These are phyloP conservation scores for Mnemiopsis leidyi DNA, from an alignment of 37 sponge, comb jelly and placozoan species.

Conservation along the genomic window DNA sequence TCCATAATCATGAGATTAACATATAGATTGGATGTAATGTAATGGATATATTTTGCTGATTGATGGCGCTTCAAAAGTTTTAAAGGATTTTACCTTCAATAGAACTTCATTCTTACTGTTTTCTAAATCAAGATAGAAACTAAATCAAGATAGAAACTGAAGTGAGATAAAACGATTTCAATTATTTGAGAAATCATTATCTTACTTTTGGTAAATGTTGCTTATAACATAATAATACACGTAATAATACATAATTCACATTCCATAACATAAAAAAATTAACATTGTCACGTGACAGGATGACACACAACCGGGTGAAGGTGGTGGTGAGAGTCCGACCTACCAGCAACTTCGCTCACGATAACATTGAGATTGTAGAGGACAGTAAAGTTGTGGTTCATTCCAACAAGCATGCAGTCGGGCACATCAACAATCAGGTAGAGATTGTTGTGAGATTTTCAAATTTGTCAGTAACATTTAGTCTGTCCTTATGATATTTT, in stretches of 20 bases:
- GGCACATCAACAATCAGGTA: conserved; percentile 65
- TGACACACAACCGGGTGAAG: conserved; percentile 66
- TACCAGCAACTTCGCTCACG: conserved; percentile 81
- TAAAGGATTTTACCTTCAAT: background rate
- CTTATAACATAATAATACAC: too few species aligned
- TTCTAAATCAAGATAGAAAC: too few species aligned
- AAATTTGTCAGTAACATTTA: too few species aligned
- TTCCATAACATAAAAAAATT: too few species aligned
- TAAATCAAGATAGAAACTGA: too few species aligned
- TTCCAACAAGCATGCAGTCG: conserved; percentile 38
- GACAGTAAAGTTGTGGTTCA: conserved; percentile 74
- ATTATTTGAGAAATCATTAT: too few species aligned
- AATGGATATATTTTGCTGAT: background rate
- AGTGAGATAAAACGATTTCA: too few species aligned
- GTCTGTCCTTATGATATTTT: too few species aligned
- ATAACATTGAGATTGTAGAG: conserved; percentile 71
- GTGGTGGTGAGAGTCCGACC: conserved; percentile 85
- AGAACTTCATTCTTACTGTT: too few species aligned
- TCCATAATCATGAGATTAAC: background rate
- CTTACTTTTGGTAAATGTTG: too few species aligned
- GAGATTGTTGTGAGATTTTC: too few species aligned
- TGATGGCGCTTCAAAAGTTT: background rate
- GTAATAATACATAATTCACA: too few species aligned
- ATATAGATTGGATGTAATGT: background rate
- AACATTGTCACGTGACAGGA: background rate